A percentile compares a stretch with the other conserved stretches of the same genome.
Conservation (phyloP, 1,140 invertebrate species). For the Ephestia elutella region DNA sequence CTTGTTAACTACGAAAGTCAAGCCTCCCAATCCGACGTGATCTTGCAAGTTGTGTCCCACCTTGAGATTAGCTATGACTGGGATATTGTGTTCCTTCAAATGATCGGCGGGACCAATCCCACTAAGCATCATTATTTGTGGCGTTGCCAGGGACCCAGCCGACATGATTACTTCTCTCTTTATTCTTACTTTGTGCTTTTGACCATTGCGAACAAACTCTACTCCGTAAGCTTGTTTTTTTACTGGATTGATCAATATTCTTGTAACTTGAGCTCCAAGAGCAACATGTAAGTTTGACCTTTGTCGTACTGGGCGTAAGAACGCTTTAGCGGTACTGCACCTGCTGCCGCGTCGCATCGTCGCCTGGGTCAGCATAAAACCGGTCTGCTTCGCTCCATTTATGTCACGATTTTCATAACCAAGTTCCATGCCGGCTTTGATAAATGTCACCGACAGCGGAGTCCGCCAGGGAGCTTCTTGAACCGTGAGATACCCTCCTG, state of each 20-base stretch:
- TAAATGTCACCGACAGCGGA: conserved; percentile 85
- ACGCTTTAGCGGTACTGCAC: conserved; percentile 92
- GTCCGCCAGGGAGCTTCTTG: conserved; percentile 88
- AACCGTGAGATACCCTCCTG: conserved; percentile 87
- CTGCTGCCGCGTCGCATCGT: conserved; percentile 89
- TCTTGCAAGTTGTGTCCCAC: conserved; percentile 91
- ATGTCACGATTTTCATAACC: conserved; percentile 88
- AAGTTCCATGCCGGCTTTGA: conserved; percentile 86
- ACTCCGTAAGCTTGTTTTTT: conserved; percentile 84
- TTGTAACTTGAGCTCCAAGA: conserved; percentile 84
- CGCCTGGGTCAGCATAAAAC: conserved; percentile 89
- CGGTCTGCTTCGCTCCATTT: conserved; percentile 88
- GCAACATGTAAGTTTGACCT: conserved; percentile 88
- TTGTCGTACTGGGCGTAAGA: conserved; percentile 85
- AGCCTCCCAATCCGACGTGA: conserved; percentile 87
- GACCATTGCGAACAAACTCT: conserved; percentile 81
- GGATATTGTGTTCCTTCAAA: conserved; percentile 83
- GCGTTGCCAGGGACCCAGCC: conserved; percentile 86
- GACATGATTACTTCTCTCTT: conserved; percentile 86
- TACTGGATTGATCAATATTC: conserved; percentile 80
- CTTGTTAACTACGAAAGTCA: conserved; percentile 87
- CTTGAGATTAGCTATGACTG: conserved; percentile 82
- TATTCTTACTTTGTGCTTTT: conserved; percentile 78
- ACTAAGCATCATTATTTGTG: conserved; percentile 91
- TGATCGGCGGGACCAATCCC: conserved; percentile 90